Percentiles rank a stretch among this genome's conserved stretches.
Evolutionary conservation across 2,797 vertebrate genomes (phyloP).

Genomic region (Myiothlypis coronata): DNA sequence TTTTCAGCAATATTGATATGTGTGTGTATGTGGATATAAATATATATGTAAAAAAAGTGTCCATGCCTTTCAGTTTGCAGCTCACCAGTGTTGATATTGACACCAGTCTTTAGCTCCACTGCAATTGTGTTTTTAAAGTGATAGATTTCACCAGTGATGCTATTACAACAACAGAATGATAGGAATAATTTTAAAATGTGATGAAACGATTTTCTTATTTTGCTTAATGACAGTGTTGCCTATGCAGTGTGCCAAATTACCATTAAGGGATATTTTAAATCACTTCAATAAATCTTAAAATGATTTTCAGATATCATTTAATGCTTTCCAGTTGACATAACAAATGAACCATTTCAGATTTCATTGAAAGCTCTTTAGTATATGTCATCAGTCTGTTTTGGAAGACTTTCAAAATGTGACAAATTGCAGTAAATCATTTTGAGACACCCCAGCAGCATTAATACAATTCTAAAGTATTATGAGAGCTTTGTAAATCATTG

Average conservation of each 20-base stretch:
- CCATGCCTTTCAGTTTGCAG: background rate
- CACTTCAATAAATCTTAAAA: conserved; percentile 70
- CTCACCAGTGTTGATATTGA: background rate
- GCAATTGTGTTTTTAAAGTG: conserved; percentile 24
- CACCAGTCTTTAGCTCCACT: background rate
- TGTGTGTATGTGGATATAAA: background rate
- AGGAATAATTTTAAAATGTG: conserved; percentile 57
- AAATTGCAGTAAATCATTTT: conserved; percentile 65
- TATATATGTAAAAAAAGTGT: background rate
- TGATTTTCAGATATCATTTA: conserved; percentile 73
- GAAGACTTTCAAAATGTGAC: conserved; percentile 69
- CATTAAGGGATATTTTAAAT: conserved; percentile 70
- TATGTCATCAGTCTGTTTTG: conserved; percentile 67
- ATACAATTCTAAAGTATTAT: conserved; percentile 33
- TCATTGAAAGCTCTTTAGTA: conserved; percentile 71
- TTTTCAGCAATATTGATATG: background rate
- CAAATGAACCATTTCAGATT: conserved; percentile 72
- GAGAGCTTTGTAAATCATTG: conserved; percentile 32
- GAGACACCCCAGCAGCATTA: conserved; percentile 8
- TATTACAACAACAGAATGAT: background rate
- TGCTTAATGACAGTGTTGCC: conserved; percentile 60
- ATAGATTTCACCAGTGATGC: conserved; percentile 8
- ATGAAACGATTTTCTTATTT: conserved; percentile 58
- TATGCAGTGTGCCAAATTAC: conserved; percentile 54
- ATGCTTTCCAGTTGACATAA: conserved; percentile 72